phyloP scores from a whole-genome alignment of 2,888 invertebrate genomes.

The Cheilosia vernalis region DNA sequence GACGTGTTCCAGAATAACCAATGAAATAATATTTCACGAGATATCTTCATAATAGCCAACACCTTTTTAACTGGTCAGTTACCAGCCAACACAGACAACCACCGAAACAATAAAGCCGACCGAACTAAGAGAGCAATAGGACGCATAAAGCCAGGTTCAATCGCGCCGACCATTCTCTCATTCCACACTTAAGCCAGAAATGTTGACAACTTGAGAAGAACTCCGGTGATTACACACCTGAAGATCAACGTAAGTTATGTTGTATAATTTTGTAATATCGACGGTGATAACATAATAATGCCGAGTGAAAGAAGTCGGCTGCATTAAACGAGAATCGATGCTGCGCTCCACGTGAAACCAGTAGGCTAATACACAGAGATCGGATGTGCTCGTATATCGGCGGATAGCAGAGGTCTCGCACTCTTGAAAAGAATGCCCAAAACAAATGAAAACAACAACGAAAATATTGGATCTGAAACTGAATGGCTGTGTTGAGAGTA shows the following conservation, averaged over 20 bases:
- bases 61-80: slow-evolving; percentile 64
- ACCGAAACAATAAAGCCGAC: slow-evolving; percentile 68
- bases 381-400: not conserved
- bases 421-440: slow-evolving; percentile 60
- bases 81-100: slow-evolving; percentile 53
- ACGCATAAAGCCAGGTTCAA: slow-evolving; percentile 65
- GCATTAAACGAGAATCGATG: slow-evolving; percentile 59
- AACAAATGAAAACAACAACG: slow-evolving; percentile 73
- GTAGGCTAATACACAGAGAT: slow-evolving; percentile 60
- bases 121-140: slow-evolving; percentile 60
- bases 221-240: slow-evolving; percentile 80
- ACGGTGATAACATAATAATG: slow-evolving; percentile 76
- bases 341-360: slow-evolving; percentile 70
- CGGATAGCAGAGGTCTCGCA: slow-evolving; percentile 19
- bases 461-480: slow-evolving; percentile 68
- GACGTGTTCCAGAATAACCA: slow-evolving; percentile 67
- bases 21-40: slow-evolving; percentile 71
- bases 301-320: slow-evolving; percentile 71
- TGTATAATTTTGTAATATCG: slow-evolving; percentile 75
- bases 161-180: slow-evolving; percentile 65
- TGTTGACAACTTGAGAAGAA: slow-evolving; percentile 83
- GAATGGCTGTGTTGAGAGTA: slow-evolving; percentile 46
- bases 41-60: slow-evolving; percentile 75
- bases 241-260: slow-evolving; percentile 82
- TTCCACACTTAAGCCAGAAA: slow-evolving; percentile 80